Evolutionary conservation across 2,113 vertebrate genomes (phyloP), one percentile per base, ranked within the genome.

Genomic region (Albula glossodonta): DNA sequence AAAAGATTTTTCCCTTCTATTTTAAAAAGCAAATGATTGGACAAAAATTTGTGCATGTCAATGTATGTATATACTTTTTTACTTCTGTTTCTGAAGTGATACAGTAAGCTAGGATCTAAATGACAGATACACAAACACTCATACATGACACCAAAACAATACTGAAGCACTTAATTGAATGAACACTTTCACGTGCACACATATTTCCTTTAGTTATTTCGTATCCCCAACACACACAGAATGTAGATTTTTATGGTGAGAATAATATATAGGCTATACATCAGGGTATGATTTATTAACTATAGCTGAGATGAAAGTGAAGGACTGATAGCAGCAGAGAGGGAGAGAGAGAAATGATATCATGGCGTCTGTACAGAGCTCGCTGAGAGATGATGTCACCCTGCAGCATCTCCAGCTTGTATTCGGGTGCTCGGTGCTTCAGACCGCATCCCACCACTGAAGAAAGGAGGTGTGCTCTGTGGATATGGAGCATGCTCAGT

Each of bases 351-450:
- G 60, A 17, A 4, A 31, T 74, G 70, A 74, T 74, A 22, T 74
- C 70, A 74, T 74, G 63, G 70, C 31, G 22, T 70, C 3, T 70
- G 63, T n/a, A 70, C 70, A 66, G 60, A 66, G 17, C 60, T 22
- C 57, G 17, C n/a, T 10, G 70, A 74, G 70, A 19, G 8, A n/a
- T 74, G 70, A 74, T 31, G 70, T 74, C 70, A 74, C 70, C 15
- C 60, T 74, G 70, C 70, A n/a, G 70, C 70, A 74, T 74, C 70
- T 74, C 70, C 70, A 25, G 70, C n/a, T n/a, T 31, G 17, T 70
- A 3, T 8, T 70, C 63, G 19, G 63, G 17, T 70, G 19, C 8
- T 70, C 63, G 1, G 63, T 22, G 63, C 63, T n/a, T 4, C n/a
- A 4, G 3, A n/a, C 17, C 22, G 17, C 63, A 17, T 7, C 63